Percentiles rank a stretch among this genome's conserved stretches.
Evolutionary conservation across 2,888 invertebrate species (phyloP).

Genomic region (Oegoconia quadripuncta): DNA sequence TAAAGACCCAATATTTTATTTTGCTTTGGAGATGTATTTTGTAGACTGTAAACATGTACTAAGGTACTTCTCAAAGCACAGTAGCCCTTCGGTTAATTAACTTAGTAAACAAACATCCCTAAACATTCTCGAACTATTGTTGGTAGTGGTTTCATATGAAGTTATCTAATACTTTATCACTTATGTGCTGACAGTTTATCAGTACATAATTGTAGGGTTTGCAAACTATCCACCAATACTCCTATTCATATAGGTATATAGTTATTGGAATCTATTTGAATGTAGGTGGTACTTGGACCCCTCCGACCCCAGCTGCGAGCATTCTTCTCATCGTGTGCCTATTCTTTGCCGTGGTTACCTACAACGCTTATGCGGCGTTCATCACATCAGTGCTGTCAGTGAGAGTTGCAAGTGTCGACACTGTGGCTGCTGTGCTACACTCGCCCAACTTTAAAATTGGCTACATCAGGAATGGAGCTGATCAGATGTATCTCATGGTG

Average conservation of each 20-base stretch:
- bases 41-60: no score
- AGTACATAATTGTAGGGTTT: no score
- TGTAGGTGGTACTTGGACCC: conserved; percentile 79
- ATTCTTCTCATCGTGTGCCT: conserved; percentile 78
- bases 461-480: conserved; percentile 77
- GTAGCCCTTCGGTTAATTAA: no score
- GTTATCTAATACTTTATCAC: no score
- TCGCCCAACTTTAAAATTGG: conserved; percentile 80
- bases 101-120: no score
- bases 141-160: no score
- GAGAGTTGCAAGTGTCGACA: conserved; percentile 76
- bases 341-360: conserved; percentile 80
- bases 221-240: no score
- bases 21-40: no score
- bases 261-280: conserved; percentile 2
- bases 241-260: neutral
- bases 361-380: conserved; percentile 83
- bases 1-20: no score
- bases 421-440: conserved; percentile 76
- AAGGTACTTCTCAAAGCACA: no score
- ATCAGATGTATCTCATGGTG: conserved; percentile 82
- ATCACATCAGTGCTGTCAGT: conserved; percentile 83
- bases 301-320: conserved; percentile 77
- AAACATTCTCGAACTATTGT: no score
- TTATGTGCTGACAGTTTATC: no score